These are phyloP conservation scores for Acanthurus tractus DNA, from an alignment of 2,797 vertebrate genomes.

Conservation along the genomic window DNA sequence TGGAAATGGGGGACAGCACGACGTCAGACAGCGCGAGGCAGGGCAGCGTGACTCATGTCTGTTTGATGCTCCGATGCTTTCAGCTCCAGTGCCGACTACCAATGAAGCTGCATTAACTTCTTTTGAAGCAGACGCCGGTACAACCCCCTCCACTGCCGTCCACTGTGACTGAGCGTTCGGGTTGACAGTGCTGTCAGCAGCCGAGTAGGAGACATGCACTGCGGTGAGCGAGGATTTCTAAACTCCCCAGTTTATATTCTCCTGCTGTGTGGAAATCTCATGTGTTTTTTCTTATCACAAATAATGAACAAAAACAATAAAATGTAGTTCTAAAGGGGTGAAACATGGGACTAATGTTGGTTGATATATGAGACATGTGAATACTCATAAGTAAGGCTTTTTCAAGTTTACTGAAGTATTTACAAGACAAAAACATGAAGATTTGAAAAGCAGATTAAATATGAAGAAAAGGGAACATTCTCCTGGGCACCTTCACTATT, in stretches of 20 bases:
- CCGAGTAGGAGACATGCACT: neutral
- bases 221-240: neutral
- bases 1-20: neutral
- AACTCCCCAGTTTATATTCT: neutral
- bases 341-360: neutral
- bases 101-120: constrained; percentile 1
- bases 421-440: neutral
- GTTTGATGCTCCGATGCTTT: neutral
- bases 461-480: neutral
- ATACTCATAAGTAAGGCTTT: neutral
- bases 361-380: neutral
- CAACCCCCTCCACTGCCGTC: neutral
- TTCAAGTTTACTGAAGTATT: neutral
- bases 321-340: neutral
- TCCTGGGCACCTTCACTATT: neutral
- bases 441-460: neutral
- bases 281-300: neutral
- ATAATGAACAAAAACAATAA: neutral
- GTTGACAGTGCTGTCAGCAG: constrained; percentile 25
- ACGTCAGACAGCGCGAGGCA: neutral
- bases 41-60: neutral
- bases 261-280: neutral
- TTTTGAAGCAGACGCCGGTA: neutral
- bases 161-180: neutral
- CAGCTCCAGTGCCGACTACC: neutral